Evolutionary conservation across 2,888 invertebrate species (phyloP), one percentile per base, ranked within the genome.

Genomic region (Hartigia nigra): DNA sequence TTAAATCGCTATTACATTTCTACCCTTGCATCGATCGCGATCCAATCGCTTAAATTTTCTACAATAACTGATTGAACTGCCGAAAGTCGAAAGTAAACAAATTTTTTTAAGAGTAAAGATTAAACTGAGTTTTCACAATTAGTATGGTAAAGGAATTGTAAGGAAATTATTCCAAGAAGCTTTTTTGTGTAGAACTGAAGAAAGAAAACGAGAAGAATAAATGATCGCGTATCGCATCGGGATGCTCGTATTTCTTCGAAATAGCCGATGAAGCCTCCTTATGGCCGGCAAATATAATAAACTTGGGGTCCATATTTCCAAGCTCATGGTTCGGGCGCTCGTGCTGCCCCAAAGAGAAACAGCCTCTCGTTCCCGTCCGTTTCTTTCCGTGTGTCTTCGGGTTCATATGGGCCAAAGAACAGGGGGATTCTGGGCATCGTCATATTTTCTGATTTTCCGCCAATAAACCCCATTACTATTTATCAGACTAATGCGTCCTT

Each of bases 391-490:
- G 81, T 81, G 79, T 81, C 81, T 81, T 69, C 77, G 55, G 39
- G 77, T 77, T 77, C 32, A 37, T 55, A 72, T 36, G 70, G 77
- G 81, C 76, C 83, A 87, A 87, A 85, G 76, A 74, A 79, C 78
- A 82, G 85, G 83, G 84, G 84, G 83, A 85, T 82, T 77, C 81
- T 82, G 80, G 81, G 55, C 23, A 85, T 86, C 86, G 88, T 91
- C 90, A 89, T 91, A 91, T 91, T 90, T 91, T 86, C 90, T 91
- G 91, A 91, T 91, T 91, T 91, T 91, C 88, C 90, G 89, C 91
- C 91, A 91, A 91, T 91, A 91, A 91, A 90, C 89, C 86, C 90
- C 90, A 91, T 91, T 90, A 91, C 91, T 91, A 91, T 91, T 91
- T 91, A 91, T 91, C 91, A 91, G 90, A 84, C 90, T 91, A 91